Base-by-base conservation (phyloP, 2,797 vertebrate species). In the Notoglanidium macrostoma region DNA sequence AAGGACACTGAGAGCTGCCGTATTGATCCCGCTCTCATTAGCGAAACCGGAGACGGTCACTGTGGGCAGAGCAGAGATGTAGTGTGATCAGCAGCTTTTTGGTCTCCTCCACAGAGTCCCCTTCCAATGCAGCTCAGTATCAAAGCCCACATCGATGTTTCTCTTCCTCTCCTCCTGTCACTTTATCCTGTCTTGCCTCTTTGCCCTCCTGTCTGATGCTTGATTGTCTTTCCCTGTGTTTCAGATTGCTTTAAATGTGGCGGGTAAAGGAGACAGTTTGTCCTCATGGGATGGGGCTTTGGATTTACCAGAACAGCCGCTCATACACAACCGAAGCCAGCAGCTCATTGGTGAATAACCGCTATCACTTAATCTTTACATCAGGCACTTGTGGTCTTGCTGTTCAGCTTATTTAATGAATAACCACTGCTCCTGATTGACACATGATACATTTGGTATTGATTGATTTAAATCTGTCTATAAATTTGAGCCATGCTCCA, bases 191-290 rank as follows among this genome's bases (percentile, higher is more conserved):
- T 67, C 40, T 51, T 61, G 12, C 51, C 15, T 86, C 35, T 82
- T 63, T 23, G 29, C 5, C 67, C 44, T 76, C 9, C 35, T 32
- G 23, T 26, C 29, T 17, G 51, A 35, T 35, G 8, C n/a, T 57
- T 55, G 11, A 44, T n/a, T 85, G 8, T 85, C 9, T 90, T 35
- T 84, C 14, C 87, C 54, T 88, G 17, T 79, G 67, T 86, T 68
- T 83, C 94, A 99, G 98, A 98, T 98, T 90, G 97, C 98, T 88
- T 95, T 99, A 78, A 99, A 99, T 89, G 97, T 99, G 91, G 96
- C 97, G 29, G 98, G 98, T 82, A 99, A 99, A 95, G 98, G 98
- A 19, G 98, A 99, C 95, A 98, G 97, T 90, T 94, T 99, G 83
- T 96, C 98, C 89, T 97, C 97, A 3, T 99, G 98, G 98, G 98